Base-by-base conservation (phyloP, 1,140 invertebrate species). In the Ceratitis capitata region DNA sequence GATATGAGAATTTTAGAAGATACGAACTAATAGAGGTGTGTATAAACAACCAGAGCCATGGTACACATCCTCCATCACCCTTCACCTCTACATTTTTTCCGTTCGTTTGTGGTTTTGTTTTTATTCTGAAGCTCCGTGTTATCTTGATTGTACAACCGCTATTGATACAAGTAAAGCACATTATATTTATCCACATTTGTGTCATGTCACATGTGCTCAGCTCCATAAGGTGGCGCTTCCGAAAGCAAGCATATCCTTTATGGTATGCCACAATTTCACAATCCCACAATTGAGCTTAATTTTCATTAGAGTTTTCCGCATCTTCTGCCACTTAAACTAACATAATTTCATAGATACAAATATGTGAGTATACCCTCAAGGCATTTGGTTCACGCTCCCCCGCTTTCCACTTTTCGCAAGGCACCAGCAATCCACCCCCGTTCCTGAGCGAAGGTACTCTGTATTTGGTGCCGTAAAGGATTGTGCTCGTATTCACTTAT, bases 401-500 rank as follows among this genome's bases (percentile, higher is more conserved):
- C 69, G 26, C 39, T 35, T 74, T n/a, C 35, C 1, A 42, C 6
- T n/a, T 39, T 42, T 14, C 35, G 23, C 56, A n/a, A n/a, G n/a
- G n/a, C 39, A 45, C 42, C 39, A 16, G 0, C 61, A 69, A 35
- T n/a, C n/a, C n/a, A 29, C 39, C 69, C 69, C 23, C 39, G 9
- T 9, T 12, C 2, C 61, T 5, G 3, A 16, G 10, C 1, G 45
- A 19, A 23, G 32, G 23, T 78, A 9, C 35, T 78, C 69, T 78
- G 35, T 78, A 78, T 78, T 78, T 78, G 69, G 69, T 78, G n/a
- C 69, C 69, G 69, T 78, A 78, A 78, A 78, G 39, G 69, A 78
- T 45, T 47, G 42, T 42, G 69, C 69, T 78, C 69, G 69, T 78
- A 78, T 78, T 78, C 19, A n/a, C 69, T 78, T 78, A 78, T 78